These are phyloP conservation scores for Hippocampus comes DNA, from an alignment of 2,113 vertebrate species.

Conservation along the genomic window DNA sequence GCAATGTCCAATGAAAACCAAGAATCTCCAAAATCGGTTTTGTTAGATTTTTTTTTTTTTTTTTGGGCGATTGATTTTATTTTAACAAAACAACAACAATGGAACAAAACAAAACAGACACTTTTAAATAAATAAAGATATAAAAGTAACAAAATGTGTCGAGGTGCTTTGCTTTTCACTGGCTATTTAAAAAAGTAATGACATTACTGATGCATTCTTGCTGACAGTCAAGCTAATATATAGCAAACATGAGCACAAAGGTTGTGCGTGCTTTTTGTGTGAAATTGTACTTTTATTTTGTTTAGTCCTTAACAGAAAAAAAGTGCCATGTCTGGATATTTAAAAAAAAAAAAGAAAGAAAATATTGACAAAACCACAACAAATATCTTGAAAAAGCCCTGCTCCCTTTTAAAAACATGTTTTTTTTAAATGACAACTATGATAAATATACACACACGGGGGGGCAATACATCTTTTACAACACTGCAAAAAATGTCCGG, in stretches of 20 bases:
- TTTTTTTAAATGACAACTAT: constrained; percentile 53
- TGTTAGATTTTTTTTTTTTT: background rate
- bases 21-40: background rate
- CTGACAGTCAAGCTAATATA: background rate
- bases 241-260: background rate
- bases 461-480: constrained; percentile 69
- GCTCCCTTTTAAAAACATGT: constrained; percentile 40
- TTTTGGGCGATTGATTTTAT: background rate
- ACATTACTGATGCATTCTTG: constrained; percentile 6
- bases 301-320: constrained; percentile 38
- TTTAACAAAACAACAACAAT: background rate
- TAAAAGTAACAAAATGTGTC: background rate
- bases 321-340: constrained; percentile 60
- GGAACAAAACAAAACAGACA: background rate
- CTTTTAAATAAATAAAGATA: background rate
- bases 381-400: constrained; percentile 40
- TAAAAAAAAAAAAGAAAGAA: constrained; percentile 29
- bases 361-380: constrained; percentile 23
- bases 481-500: constrained; percentile 24
- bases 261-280: constrained; percentile 31
- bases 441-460: constrained; percentile 70
- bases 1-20: background rate
- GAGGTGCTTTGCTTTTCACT: background rate
- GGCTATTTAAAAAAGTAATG: constrained; percentile 14
- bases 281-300: constrained; percentile 19